Evolutionary conservation across 2,113 vertebrate species (phyloP).

Genomic region (Ochotona princeps): DNA sequence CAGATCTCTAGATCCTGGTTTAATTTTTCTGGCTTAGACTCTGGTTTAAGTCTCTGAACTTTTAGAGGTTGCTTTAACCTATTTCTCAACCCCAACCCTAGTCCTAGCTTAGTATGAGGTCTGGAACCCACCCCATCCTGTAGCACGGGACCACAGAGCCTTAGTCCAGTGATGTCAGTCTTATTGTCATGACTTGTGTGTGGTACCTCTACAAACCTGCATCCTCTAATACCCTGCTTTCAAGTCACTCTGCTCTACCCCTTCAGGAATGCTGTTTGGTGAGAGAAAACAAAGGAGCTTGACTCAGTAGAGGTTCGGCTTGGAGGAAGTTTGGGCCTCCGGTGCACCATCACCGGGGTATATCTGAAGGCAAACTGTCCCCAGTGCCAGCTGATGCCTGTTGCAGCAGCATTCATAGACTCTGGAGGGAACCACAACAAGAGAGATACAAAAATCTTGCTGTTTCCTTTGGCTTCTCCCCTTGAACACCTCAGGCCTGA

Average conservation of each 20-base stretch:
- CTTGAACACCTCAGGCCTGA: background rate
- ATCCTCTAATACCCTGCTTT: background rate
- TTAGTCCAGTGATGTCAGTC: background rate
- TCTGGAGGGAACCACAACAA: background rate
- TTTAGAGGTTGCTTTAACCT: background rate
- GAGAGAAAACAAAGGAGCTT: background rate
- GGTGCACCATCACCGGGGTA: rapidly evolving
- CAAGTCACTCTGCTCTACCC: background rate
- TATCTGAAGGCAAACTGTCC: too few relatives aligned
- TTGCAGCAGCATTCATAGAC: too few relatives aligned
- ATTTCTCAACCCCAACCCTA: rapidly evolving
- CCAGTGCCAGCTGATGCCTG: too few relatives aligned
- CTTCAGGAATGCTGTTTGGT: background rate
- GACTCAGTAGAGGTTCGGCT: background rate
- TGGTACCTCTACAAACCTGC: rapidly evolving
- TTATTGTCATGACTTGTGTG: background rate
- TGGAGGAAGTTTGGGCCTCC: background rate
- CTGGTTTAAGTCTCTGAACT: background rate
- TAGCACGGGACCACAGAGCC: rapidly evolving
- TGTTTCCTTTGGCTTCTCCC: background rate
- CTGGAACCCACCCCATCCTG: background rate
- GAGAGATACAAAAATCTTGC: background rate
- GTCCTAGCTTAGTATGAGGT: background rate
- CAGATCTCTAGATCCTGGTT: background rate
- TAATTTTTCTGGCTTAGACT: background rate